Evolutionary conservation across 2,888 invertebrate species (phyloP), one percentile per base, ranked within the genome.

Genomic region (Panorpa germanica): DNA sequence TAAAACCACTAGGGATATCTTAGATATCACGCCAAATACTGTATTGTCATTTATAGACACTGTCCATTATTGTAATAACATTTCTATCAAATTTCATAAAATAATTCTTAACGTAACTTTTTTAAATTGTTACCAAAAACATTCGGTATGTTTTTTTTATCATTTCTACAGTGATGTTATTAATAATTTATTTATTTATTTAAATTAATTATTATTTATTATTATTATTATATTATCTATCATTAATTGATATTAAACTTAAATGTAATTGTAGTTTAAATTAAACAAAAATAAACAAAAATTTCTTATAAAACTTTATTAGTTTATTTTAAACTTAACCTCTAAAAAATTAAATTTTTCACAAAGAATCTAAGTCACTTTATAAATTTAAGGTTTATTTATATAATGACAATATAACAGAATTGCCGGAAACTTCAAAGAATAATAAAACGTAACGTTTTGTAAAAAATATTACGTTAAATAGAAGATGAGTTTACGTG

Each of bases 121-220:
- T n/a, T n/a, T n/a, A n/a, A n/a, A n/a, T n/a, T n/a, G n/a, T n/a
- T n/a, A n/a, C n/a, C n/a, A n/a, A n/a, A n/a, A n/a, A n/a, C n/a
- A n/a, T n/a, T n/a, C n/a, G n/a, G n/a, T n/a, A n/a, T n/a, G n/a
- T 12, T 23, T 11, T 23, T 7, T 6, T 7, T 53, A 52, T 48
- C 46, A 52, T 52, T 49, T 53, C 52, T 48, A 54, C 49, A 53
- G 54, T 48, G 47, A 45, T 47, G 27, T 16, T 46, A 50, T 45
- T 46, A 47, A 49, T 28, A 21, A 22, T 16, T 12, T 24, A 18
- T 26, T 25, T 23, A 29, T 19, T 16, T 25, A 21, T 31, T 19
- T 10, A 22, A 25, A 26, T 10, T 25, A 17, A 26, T 24, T 17
- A 20, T 25, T 17, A 14, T n/a, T n/a, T n/a, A n/a, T n/a, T n/a